phyloP scores from a whole-genome alignment of 2,888 invertebrate species.

The Lycocerus yunnanus region DNA sequence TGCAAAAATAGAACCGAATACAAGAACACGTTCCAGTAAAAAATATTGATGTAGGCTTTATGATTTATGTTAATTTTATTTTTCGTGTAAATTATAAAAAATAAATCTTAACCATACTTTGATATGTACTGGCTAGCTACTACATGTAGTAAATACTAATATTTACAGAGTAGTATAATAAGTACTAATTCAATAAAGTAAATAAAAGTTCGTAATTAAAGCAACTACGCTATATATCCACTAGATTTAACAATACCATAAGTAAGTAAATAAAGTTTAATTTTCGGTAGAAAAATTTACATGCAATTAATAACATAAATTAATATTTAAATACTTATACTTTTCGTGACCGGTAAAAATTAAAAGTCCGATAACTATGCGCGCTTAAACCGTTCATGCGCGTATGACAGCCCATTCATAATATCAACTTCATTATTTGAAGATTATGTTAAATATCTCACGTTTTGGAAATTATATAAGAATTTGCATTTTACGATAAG shows the following conservation, averaged over 20 bases:
- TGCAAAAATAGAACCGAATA: no score
- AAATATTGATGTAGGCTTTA: no score
- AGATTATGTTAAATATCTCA: constrained; percentile 49
- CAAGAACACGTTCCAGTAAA: no score
- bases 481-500: constrained; percentile 51
- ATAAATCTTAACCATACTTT: no score
- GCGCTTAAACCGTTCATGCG: constrained; percentile 42
- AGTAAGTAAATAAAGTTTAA: constrained; percentile 15
- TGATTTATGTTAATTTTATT: no score
- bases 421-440: constrained; percentile 50
- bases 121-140: no score
- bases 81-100: no score
- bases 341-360: constrained; percentile 45
- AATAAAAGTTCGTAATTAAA: background rate
- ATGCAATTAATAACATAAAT: constrained; percentile 43
- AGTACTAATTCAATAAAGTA: no score
- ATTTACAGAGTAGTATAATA: no score
- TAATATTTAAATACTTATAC: constrained; percentile 44
- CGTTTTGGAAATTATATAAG: constrained; percentile 47
- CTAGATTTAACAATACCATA: background rate
- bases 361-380: constrained; percentile 42
- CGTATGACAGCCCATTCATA: constrained; percentile 52
- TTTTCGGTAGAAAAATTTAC: constrained; percentile 27
- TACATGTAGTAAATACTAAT: no score
- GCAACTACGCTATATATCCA: background rate